phyloP scores from a whole-genome alignment of 2,888 invertebrate genomes.

The Tetramorium bicarinatum region DNA sequence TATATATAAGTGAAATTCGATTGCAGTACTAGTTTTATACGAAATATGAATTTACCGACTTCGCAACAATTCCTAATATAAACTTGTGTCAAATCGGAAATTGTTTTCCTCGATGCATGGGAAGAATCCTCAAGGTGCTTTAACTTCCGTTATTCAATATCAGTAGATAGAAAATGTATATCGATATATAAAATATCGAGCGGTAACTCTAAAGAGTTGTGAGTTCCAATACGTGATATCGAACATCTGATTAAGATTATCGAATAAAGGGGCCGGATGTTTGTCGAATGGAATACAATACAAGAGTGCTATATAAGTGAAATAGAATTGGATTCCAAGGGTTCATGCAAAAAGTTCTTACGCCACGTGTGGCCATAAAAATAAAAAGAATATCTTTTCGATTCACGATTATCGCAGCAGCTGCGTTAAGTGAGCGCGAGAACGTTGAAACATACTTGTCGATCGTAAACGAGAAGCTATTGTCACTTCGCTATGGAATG shows the following conservation, averaged over 20 bases:
- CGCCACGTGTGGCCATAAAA: neutral
- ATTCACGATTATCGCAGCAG: slow-evolving; percentile 32
- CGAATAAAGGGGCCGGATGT: slow-evolving; percentile 27
- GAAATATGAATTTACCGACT: neutral
- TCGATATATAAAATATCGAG: slow-evolving; percentile 8
- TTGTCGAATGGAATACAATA: slow-evolving; percentile 14
- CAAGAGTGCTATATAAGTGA: slow-evolving; percentile 12
- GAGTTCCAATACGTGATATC: slow-evolving; percentile 28
- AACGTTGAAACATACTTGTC: slow-evolving; percentile 30
- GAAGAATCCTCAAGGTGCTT: neutral
- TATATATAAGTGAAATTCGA: neutral
- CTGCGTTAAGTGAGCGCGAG: slow-evolving; percentile 16
- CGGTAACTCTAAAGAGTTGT: slow-evolving; percentile 1
- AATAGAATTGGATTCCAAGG: slow-evolving; percentile 30
- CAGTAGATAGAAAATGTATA: slow-evolving; percentile 3
- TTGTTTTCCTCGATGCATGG: slow-evolving; percentile 5
- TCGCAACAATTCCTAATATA: slow-evolving; percentile 2
- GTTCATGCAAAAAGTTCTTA: slow-evolving; percentile 30
- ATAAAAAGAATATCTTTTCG: slow-evolving; percentile 14
- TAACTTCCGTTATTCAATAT: neutral
- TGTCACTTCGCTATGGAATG: slow-evolving; percentile 7
- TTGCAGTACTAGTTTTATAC: neutral
- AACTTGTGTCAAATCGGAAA: slow-evolving; percentile 31
- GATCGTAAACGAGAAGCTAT: slow-evolving; percentile 38
- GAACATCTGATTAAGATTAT: slow-evolving; percentile 36